A percentile compares a stretch with the other conserved stretches of the same genome.
phyloP scores from a whole-genome alignment of 2,888 invertebrate species.

The Petrophora chlorosata region DNA sequence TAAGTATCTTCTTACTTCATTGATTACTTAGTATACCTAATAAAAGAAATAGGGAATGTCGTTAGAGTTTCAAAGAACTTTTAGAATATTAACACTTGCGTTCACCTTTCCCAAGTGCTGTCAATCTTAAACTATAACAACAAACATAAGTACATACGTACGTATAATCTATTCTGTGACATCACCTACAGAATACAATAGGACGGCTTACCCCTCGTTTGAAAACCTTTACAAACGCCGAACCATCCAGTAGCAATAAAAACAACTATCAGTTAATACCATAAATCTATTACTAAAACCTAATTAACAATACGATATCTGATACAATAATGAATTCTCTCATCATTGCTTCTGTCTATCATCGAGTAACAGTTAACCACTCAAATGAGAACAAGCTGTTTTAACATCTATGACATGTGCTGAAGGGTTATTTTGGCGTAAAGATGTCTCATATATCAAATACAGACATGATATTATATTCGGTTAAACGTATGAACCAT shows the following conservation, averaged over 20 bases:
- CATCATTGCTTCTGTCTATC: conserved; percentile 26
- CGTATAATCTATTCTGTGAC: no score
- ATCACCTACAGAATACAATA: background rate
- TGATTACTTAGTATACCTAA: no score
- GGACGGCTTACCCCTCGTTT: background rate
- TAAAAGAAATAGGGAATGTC: no score
- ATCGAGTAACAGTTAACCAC: conserved; percentile 7
- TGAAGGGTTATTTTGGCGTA: conserved; percentile 9
- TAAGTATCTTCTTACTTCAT: no score
- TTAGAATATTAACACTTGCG: no score
- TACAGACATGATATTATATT: conserved; percentile 1
- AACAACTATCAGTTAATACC: conserved; percentile 12
- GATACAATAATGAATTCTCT: conserved; percentile 27
- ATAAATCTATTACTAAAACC: conserved; percentile 26
- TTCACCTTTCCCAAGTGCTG: no score
- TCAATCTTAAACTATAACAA: no score
- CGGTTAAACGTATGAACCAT: background rate
- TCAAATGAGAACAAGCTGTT: conserved; percentile 12
- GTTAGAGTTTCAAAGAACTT: no score
- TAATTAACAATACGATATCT: conserved; percentile 25
- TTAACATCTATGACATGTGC: conserved; percentile 4
- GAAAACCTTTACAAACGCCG: conserved; percentile 3
- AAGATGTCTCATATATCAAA: conserved; percentile 7
- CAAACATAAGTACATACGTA: no score
- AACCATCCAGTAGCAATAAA: conserved; percentile 19